A percentile compares a stretch with the other conserved stretches of the same genome.
Evolutionary conservation across 2,888 invertebrate genomes (phyloP).

Genomic region (Embidobia sp.): DNA sequence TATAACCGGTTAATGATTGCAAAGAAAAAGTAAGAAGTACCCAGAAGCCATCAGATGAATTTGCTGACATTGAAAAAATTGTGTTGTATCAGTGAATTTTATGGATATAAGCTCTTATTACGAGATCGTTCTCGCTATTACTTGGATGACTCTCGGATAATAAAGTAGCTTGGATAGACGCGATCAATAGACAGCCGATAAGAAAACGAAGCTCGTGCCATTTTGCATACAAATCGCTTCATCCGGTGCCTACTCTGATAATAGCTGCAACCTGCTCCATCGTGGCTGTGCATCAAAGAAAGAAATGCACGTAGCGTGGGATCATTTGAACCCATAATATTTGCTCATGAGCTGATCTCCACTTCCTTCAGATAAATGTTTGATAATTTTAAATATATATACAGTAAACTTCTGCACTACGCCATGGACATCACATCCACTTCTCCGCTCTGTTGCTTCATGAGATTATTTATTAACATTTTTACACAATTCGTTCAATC

Average conservation of each 20-base stretch:
- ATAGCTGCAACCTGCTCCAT: slow-evolving; percentile 44
- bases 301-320: slow-evolving; percentile 10
- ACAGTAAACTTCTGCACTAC: slow-evolving; percentile 49
- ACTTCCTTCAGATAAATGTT: slow-evolving; percentile 37
- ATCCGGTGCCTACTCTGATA: slow-evolving; percentile 60
- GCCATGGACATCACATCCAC: slow-evolving; percentile 35
- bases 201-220: slow-evolving; percentile 62
- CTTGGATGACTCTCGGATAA: slow-evolving; percentile 48
- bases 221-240: slow-evolving; percentile 65
- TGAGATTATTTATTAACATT: too few species aligned
- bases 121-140: slow-evolving; percentile 64
- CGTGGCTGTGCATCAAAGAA: slow-evolving; percentile 43
- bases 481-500: too few species aligned
- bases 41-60: slow-evolving; percentile 36
- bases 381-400: slow-evolving; percentile 54
- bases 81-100: slow-evolving; percentile 50
- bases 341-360: slow-evolving; percentile 47
- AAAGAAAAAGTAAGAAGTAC: slow-evolving; percentile 41
- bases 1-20: too few species aligned
- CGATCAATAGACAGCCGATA: slow-evolving; percentile 59
- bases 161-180: slow-evolving; percentile 48
- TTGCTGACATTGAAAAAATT: slow-evolving; percentile 41
- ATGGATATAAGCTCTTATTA: slow-evolving; percentile 60
- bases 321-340: slow-evolving; percentile 51
- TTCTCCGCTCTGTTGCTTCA: background rate